phyloP scores from a whole-genome alignment of 1,140 invertebrate genomes.

The Papilio xuthus region DNA sequence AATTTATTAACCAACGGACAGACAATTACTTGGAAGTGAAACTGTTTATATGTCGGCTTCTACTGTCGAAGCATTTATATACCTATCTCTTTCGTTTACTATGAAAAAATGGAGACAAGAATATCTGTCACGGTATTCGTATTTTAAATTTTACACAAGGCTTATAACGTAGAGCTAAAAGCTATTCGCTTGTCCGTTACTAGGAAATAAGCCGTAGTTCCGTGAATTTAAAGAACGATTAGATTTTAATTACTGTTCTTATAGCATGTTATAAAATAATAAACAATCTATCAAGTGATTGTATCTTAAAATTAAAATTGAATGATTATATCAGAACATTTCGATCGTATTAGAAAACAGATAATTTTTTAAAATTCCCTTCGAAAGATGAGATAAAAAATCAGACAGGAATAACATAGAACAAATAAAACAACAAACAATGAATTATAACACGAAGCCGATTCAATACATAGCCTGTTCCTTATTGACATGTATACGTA shows the following conservation, averaged over 20 bases:
- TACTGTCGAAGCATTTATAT: no score
- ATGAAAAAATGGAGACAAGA: no score
- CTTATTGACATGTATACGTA: no score
- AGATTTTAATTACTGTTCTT: slow-evolving; percentile 10
- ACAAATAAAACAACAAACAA: no score
- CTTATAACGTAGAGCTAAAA: not conserved
- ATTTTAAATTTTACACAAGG: slow-evolving; percentile 5
- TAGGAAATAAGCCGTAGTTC: slow-evolving; percentile 25
- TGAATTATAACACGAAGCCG: no score
- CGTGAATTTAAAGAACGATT: not conserved
- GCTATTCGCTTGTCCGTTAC: slow-evolving; percentile 11
- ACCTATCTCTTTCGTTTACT: no score
- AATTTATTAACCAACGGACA: slow-evolving; percentile 25
- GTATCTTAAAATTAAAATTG: not conserved
- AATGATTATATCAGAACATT: not conserved
- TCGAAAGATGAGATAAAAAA: no score
- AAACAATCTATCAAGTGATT: not conserved
- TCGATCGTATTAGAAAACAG: no score
- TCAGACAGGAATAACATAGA: no score
- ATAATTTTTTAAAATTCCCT: no score
- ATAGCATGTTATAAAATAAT: not conserved
- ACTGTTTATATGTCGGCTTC: not conserved
- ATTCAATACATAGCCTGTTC: no score
- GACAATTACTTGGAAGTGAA: slow-evolving; percentile 29
- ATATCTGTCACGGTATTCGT: no score